Conservation (phyloP, 2,113 vertebrate genomes). For the Acrocephalus arundinaceus region DNA sequence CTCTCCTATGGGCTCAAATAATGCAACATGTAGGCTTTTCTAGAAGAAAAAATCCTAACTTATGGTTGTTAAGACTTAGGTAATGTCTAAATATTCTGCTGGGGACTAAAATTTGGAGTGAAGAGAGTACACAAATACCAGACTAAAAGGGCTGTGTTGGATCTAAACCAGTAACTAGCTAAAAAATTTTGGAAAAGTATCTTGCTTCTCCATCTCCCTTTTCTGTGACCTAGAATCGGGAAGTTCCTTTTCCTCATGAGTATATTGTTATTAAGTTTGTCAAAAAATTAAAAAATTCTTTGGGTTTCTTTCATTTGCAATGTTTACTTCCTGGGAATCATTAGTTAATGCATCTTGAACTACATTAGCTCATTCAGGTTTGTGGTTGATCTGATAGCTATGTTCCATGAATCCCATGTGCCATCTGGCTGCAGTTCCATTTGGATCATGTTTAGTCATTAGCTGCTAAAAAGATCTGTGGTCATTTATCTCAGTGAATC, state of each 20-base stretch:
- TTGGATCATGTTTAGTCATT: conserved; percentile 66
- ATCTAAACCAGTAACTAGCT: not conserved
- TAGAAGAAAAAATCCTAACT: not conserved
- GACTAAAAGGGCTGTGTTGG: not conserved
- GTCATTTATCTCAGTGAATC: conserved; percentile 62
- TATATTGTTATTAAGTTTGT: not conserved
- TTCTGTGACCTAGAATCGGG: not conserved
- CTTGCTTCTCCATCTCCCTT: not conserved
- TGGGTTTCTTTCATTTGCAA: not conserved
- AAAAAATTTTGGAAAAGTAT: not conserved
- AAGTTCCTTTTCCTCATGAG: not conserved
- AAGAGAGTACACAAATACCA: not conserved
- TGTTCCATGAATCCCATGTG: conserved; percentile 45
- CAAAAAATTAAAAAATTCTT: not conserved
- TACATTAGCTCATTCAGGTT: conserved; percentile 3
- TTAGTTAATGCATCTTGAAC: conserved; percentile 49
- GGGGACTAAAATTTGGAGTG: not conserved
- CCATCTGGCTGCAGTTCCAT: conserved; percentile 63
- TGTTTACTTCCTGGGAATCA: conserved; percentile 42
- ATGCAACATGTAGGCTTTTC: not conserved
- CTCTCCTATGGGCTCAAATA: not conserved
- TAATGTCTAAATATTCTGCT: not conserved
- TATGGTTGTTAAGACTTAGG: not conserved
- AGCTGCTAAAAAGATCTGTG: conserved; percentile 14
- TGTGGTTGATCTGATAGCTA: conserved; percentile 55